Percentiles rank a stretch among this genome's conserved stretches.
Evolutionary conservation across 2,797 vertebrate species (phyloP).

Genomic region (Myotis myotis): DNA sequence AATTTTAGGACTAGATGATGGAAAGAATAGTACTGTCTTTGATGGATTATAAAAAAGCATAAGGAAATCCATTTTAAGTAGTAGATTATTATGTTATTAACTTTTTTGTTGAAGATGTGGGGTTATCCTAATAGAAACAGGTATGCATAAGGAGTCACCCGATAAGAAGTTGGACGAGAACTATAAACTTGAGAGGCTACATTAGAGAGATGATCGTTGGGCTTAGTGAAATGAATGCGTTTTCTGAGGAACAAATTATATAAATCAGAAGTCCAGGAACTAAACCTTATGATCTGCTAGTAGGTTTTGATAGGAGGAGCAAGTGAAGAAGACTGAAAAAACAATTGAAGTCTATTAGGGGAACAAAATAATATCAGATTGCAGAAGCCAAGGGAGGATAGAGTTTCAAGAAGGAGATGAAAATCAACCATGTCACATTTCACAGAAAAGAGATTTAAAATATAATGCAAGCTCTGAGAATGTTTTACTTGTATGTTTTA

Average conservation of each 20-base stretch:
- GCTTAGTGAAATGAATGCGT: constrained; percentile 11
- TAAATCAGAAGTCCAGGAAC: neutral
- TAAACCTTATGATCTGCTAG: neutral
- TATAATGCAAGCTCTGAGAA: constrained; percentile 11
- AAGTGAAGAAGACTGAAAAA: neutral
- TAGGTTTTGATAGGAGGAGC: constrained; percentile 4
- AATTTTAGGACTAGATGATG: constrained; percentile 16
- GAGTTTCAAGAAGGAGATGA: constrained; percentile 22
- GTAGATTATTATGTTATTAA: constrained; percentile 20
- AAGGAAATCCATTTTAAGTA: constrained; percentile 26
- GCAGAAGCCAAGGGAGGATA: constrained; percentile 25
- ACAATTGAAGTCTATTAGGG: neutral
- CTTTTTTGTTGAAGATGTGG: constrained; percentile 19
- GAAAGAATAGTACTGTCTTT: constrained; percentile 14
- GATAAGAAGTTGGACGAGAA: neutral
- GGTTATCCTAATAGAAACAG: constrained; percentile 41
- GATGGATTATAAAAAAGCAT: constrained; percentile 2
- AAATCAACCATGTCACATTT: neutral
- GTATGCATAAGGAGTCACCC: neutral
- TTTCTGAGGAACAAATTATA: constrained; percentile 32
- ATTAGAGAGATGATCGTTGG: neutral
- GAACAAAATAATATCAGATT: constrained; percentile 19
- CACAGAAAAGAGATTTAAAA: constrained; percentile 29
- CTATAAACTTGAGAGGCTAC: neutral
- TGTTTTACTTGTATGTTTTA: neutral